Evolutionary conservation across 2,888 invertebrate genomes (phyloP).

Genomic region (Anaspis maculata): DNA sequence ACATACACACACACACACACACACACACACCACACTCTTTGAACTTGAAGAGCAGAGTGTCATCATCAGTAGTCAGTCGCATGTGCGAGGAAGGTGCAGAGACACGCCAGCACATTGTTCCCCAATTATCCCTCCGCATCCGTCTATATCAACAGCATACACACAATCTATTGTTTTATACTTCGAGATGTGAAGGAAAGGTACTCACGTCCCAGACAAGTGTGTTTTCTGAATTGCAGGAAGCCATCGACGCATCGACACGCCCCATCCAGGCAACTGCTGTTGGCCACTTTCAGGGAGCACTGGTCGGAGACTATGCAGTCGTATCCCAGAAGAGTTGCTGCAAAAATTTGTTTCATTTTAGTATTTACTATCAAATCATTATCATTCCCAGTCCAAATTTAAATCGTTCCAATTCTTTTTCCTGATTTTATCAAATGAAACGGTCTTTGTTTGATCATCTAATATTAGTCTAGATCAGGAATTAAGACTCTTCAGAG

Average conservation of each 20-base stretch:
- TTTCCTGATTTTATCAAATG: no score
- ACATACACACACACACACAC: no score
- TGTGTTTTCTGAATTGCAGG: constrained; percentile 81
- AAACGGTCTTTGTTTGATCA: no score
- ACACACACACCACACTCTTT: background rate
- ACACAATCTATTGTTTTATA: no score
- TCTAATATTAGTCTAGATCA: no score
- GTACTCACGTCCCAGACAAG: constrained; percentile 83
- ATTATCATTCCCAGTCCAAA: no score
- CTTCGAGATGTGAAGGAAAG: background rate
- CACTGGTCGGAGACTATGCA: constrained; percentile 79
- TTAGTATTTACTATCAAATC: no score
- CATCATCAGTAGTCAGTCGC: constrained; percentile 2
- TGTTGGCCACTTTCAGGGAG: constrained; percentile 80
- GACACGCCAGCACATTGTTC: constrained; percentile 1
- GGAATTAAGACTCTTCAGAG: no score
- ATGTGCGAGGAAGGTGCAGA: background rate
- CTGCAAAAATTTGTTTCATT: constrained; percentile 53
- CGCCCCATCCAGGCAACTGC: constrained; percentile 73
- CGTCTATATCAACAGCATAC: no score
- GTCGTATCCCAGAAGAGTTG: constrained; percentile 74
- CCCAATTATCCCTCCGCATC: constrained; percentile 1
- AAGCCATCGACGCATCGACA: constrained; percentile 80
- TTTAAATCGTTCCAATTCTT: no score
- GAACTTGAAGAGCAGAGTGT: constrained; percentile 3